A percentile compares a stretch with the other conserved stretches of the same genome.
Conservation (phyloP, 2,888 invertebrate genomes). For the Anthrax anthrax region DNA sequence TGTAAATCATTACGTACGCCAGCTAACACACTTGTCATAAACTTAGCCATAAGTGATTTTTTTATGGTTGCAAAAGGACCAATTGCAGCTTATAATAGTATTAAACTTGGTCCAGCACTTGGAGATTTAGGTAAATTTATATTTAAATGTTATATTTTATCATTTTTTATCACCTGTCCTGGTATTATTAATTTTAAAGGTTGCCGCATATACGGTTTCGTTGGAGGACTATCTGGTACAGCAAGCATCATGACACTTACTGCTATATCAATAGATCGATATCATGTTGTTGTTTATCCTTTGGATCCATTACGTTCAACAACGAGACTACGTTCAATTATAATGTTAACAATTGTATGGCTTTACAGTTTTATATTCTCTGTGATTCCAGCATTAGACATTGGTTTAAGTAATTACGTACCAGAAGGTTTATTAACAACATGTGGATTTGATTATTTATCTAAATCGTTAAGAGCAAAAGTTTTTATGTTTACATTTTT, state of each 20-base stretch:
- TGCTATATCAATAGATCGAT: conserved; percentile 67
- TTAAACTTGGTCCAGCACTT: conserved; percentile 54
- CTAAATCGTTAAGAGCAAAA: conserved; percentile 43
- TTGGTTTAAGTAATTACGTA: conserved; percentile 61
- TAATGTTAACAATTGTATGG: conserved; percentile 54
- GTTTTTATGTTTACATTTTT: conserved; percentile 63
- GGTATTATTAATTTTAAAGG: conserved; percentile 37
- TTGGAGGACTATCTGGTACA: conserved; percentile 67
- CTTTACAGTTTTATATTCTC: conserved; percentile 56
- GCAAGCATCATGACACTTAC: conserved; percentile 68
- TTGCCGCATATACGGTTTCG: conserved; percentile 63
- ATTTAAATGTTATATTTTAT: conserved; percentile 1
- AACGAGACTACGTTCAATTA: conserved; percentile 44
- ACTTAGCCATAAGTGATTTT: conserved; percentile 61
- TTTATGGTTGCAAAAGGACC: conserved; percentile 58
- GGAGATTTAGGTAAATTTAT: conserved; percentile 56
- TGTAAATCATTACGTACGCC: conserved; percentile 56
- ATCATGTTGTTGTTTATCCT: conserved; percentile 67
- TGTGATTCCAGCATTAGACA: conserved; percentile 48
- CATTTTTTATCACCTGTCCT: neutral
- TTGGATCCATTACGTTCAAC: conserved; percentile 50
- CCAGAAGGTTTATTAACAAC: conserved; percentile 74
- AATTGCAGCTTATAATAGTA: conserved; percentile 59
- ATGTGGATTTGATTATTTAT: conserved; percentile 75
- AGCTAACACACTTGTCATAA: conserved; percentile 58